These are phyloP conservation scores for Drosophila neotestacea DNA, from an alignment of 2,888 invertebrate species.

Conservation along the genomic window DNA sequence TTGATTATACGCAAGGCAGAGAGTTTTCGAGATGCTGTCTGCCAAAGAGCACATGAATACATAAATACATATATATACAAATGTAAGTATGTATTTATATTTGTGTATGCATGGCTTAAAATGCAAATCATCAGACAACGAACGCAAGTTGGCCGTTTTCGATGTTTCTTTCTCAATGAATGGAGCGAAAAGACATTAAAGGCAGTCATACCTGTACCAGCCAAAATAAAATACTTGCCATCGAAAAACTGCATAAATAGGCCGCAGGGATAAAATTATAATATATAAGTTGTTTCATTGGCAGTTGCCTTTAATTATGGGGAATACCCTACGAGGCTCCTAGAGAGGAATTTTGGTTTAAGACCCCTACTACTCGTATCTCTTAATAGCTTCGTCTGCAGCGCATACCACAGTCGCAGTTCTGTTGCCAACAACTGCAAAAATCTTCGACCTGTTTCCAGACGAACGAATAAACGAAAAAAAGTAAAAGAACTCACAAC, in stretches of 20 bases:
- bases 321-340: constrained; percentile 18
- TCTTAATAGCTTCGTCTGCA: neutral
- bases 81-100: neutral
- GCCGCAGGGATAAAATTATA: constrained; percentile 80
- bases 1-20: constrained; percentile 78
- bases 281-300: constrained; percentile 81
- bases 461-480: constrained; percentile 37
- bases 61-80: neutral
- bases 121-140: constrained; percentile 64
- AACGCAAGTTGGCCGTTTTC: constrained; percentile 9
- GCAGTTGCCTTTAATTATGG: constrained; percentile 73
- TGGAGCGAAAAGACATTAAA: constrained; percentile 8
- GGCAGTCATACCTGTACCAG: constrained; percentile 41
- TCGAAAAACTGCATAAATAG: constrained; percentile 62
- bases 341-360: constrained; percentile 7
- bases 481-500: constrained; percentile 43
- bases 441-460: constrained; percentile 47
- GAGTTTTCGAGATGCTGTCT: constrained; percentile 28
- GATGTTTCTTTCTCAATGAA: constrained; percentile 56
- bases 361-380: neutral
- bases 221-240: constrained; percentile 34
- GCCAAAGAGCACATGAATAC: constrained; percentile 24
- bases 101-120: constrained; percentile 29
- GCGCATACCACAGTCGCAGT: constrained; percentile 20
- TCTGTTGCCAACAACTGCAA: constrained; percentile 14